Percentiles rank a stretch among this genome's conserved stretches.
Conservation (phyloP, 35 echinoderm and acorn worm species). For the Hemicentrotus pulcherrimus region DNA sequence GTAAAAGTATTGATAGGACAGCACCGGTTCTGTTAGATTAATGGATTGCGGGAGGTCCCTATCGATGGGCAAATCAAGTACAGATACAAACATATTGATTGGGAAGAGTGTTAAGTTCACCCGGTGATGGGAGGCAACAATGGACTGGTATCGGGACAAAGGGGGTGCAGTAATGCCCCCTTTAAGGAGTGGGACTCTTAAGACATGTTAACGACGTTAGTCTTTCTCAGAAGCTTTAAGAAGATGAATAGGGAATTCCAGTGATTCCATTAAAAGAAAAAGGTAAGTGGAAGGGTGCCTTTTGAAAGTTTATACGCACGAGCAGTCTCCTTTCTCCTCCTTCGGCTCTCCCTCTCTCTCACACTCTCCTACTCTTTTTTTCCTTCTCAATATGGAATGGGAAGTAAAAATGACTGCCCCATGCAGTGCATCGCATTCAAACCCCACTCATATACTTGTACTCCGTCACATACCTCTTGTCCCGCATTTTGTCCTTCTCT, state of each 20-base stretch:
- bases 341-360: background rate
- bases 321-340: background rate
- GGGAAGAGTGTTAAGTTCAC: background rate
- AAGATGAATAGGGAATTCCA: background rate
- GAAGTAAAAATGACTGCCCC: no score
- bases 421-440: no score
- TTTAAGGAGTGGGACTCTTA: background rate
- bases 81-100: background rate
- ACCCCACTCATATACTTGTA: no score
- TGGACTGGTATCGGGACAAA: background rate
- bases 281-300: background rate
- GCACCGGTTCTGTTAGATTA: background rate
- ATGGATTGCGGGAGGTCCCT: background rate
- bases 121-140: background rate
- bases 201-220: background rate
- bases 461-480: no score
- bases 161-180: background rate
- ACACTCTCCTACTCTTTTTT: background rate
- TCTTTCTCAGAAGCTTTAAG: background rate
- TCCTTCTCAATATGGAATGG: no score
- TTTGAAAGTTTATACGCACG: background rate
- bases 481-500: no score
- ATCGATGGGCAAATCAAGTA: background rate
- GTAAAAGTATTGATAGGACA: no score
- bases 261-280: slow-evolving; percentile 1